Evolutionary conservation across 2,888 invertebrate genomes (phyloP).

Genomic region (Pristionchus arcanus): DNA sequence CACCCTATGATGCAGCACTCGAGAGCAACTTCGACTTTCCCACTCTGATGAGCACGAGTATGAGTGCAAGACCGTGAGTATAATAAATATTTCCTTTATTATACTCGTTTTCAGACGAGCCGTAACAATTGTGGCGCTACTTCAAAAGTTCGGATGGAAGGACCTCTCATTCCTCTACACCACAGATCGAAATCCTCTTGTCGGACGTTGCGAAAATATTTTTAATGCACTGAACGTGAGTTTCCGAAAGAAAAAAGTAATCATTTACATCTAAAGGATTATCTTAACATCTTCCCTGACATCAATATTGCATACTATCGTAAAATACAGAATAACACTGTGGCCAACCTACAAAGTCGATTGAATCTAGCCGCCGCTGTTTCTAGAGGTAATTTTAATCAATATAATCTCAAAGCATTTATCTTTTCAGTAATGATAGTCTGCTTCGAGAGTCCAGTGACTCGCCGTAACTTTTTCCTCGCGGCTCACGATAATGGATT

Average conservation of each 20-base stretch:
- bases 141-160: constrained; percentile 23
- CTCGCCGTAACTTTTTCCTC: constrained; percentile 40
- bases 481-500: constrained; percentile 39
- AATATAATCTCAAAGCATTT: not conserved
- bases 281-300: not conserved
- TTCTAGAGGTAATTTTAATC: constrained; percentile 34
- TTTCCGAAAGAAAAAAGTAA: not conserved
- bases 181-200: constrained; percentile 28
- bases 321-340: not conserved
- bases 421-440: constrained; percentile 12
- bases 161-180: constrained; percentile 29
- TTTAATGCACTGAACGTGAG: not conserved
- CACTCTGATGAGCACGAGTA: constrained; percentile 63
- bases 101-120: not conserved
- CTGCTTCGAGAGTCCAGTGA: constrained; percentile 26
- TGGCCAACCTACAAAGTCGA: not conserved
- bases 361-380: constrained; percentile 8
- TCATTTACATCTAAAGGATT: not conserved
- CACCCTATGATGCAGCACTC: constrained; percentile 63
- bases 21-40: constrained; percentile 62
- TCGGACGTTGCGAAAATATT: not conserved
- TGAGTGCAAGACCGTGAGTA: constrained; percentile 63
- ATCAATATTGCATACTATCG: constrained; percentile 29
- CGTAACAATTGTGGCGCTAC: not conserved
- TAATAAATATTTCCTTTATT: too few species aligned